Conservation (phyloP, 1,140 invertebrate genomes). For the Trichonephila inaurata region DNA sequence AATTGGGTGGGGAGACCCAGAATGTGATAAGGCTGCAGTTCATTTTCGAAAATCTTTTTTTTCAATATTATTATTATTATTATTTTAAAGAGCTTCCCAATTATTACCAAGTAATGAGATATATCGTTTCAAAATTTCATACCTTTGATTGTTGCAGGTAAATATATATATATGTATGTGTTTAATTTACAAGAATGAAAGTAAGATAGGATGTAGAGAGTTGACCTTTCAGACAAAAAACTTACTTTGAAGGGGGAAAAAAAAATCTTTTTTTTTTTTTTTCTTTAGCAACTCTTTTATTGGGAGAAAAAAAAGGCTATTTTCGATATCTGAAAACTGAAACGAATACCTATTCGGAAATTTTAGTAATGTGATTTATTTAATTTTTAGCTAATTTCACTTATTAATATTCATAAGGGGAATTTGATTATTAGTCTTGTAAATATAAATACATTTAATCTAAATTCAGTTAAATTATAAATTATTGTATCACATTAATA, state of each 20-base stretch:
- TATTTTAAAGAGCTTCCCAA: conserved; percentile 9
- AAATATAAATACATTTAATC: too few species aligned
- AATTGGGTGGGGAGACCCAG: conserved; percentile 19
- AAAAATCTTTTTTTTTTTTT: background rate
- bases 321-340: background rate
- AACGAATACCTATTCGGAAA: too few species aligned
- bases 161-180: background rate
- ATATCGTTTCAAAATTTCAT: conserved; percentile 56
- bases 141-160: conserved; percentile 35
- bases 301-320: background rate
- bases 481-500: too few species aligned
- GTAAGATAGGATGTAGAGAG: background rate
- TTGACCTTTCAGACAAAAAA: background rate
- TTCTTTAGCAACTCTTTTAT: background rate
- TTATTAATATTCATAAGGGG: too few species aligned
- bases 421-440: too few species aligned
- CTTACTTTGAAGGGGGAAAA: background rate
- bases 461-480: too few species aligned
- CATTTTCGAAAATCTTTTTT: background rate
- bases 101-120: conserved; percentile 30
- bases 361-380: too few species aligned
- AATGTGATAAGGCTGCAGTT: conserved; percentile 22
- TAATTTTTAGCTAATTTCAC: too few species aligned
- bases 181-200: conserved; percentile 20
- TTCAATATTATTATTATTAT: background rate